These are phyloP conservation scores for Microtus oregoni DNA, from an alignment of 2,113 vertebrate genomes.

Conservation along the genomic window DNA sequence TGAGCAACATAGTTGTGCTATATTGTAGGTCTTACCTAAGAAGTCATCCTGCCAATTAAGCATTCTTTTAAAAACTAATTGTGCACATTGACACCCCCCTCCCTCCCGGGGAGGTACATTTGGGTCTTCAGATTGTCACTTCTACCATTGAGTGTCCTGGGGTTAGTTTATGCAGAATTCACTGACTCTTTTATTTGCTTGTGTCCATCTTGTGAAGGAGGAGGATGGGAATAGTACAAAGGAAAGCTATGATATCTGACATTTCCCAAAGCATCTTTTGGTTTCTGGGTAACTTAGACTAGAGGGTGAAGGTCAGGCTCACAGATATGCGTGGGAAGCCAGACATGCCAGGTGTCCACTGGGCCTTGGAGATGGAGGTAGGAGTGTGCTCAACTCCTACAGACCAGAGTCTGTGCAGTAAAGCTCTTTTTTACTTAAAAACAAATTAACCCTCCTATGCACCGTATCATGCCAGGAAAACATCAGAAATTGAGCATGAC, in stretches of 20 bases:
- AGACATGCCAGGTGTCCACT: background rate
- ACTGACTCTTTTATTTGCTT: slow-evolving; percentile 26
- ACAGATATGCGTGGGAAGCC: background rate
- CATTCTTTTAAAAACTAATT: background rate
- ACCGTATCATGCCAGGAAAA: slow-evolving; percentile 47
- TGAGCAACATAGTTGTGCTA: slow-evolving; percentile 9
- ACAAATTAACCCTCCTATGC: slow-evolving; percentile 10
- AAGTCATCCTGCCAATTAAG: background rate
- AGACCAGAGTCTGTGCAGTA: slow-evolving; percentile 45
- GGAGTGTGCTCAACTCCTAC: slow-evolving; percentile 4
- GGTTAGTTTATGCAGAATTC: background rate
- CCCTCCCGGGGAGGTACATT: background rate
- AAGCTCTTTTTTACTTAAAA: slow-evolving; percentile 45
- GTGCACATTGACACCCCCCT: background rate
- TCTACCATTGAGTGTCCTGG: background rate
- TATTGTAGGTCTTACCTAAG: background rate
- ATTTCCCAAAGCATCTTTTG: slow-evolving; percentile 5
- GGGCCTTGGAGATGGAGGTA: background rate
- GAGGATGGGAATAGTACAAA: background rate
- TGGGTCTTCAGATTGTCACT: background rate
- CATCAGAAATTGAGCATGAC: slow-evolving; percentile 64
- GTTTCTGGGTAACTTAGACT: slow-evolving; percentile 2
- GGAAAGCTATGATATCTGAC: slow-evolving; percentile 2
- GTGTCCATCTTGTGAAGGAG: background rate
- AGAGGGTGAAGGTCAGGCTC: slow-evolving; percentile 6